Conservation (phyloP, 2,888 invertebrate genomes). For the Mantis religiosa region DNA sequence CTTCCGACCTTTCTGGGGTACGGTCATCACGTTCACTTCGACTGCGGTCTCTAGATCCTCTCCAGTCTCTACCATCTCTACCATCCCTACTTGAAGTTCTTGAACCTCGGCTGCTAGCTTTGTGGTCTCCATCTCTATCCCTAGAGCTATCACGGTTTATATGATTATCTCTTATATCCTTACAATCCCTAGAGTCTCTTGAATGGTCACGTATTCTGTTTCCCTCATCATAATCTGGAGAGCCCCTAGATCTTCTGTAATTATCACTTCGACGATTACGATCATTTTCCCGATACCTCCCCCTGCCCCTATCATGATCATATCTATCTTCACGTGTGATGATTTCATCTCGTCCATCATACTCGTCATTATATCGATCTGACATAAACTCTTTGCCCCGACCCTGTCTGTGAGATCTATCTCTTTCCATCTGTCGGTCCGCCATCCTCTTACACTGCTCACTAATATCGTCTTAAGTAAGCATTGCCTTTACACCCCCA, state of each 20-base stretch:
- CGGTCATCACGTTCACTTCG: not conserved
- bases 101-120: not conserved
- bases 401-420: not conserved
- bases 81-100: not conserved
- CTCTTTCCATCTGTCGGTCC: slow-evolving; percentile 11
- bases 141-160: not conserved
- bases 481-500: not conserved
- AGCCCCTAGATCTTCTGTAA: not conserved
- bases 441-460: not conserved
- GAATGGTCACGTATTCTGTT: not conserved
- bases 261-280: not conserved
- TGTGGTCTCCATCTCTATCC: not conserved
- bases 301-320: not conserved
- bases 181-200: not conserved
- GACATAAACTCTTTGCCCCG: not conserved
- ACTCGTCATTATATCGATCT: not conserved
- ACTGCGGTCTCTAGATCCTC: not conserved
- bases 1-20: not conserved
- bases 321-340: not conserved
- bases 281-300: not conserved
- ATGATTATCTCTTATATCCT: not conserved
- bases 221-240: not conserved
- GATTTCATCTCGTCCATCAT: not conserved
- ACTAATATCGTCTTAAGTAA: not conserved
- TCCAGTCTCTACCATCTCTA: slow-evolving; percentile 13